phyloP scores from a whole-genome alignment of 2,888 invertebrate species.

The Meteorus cinctellus region DNA sequence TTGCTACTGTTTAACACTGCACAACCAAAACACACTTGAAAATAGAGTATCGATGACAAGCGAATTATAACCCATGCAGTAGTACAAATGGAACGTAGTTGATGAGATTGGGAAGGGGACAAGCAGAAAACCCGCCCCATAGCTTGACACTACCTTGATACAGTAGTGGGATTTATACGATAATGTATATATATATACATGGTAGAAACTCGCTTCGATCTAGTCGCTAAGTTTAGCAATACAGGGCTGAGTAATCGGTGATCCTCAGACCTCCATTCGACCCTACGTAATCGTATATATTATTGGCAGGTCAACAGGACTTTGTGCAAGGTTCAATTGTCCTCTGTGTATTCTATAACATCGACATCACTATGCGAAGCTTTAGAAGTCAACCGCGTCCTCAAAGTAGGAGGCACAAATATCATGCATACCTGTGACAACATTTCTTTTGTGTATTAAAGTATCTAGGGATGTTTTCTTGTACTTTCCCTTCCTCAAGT shows the following conservation, averaged over 20 bases:
- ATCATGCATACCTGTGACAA: neutral
- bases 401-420: neutral
- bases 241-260: constrained; percentile 43
- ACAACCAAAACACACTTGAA: too few species aligned
- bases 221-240: neutral
- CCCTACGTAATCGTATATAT: constrained; percentile 66
- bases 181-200: neutral
- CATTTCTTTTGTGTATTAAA: neutral
- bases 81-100: neutral
- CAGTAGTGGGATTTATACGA: neutral
- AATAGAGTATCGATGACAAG: neutral
- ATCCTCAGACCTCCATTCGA: constrained; percentile 68
- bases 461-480: neutral
- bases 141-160: neutral
- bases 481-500: neutral
- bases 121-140: neutral
- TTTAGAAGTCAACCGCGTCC: constrained; percentile 9
- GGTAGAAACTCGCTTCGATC: neutral
- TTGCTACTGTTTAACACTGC: too few species aligned
- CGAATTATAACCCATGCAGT: neutral
- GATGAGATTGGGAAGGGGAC: neutral
- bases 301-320: constrained; percentile 54
- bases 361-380: constrained; percentile 1
- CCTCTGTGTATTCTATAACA: constrained; percentile 2
- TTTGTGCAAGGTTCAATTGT: neutral